phyloP scores from a whole-genome alignment of 2,113 vertebrate genomes.

The Trinectes maculatus region DNA sequence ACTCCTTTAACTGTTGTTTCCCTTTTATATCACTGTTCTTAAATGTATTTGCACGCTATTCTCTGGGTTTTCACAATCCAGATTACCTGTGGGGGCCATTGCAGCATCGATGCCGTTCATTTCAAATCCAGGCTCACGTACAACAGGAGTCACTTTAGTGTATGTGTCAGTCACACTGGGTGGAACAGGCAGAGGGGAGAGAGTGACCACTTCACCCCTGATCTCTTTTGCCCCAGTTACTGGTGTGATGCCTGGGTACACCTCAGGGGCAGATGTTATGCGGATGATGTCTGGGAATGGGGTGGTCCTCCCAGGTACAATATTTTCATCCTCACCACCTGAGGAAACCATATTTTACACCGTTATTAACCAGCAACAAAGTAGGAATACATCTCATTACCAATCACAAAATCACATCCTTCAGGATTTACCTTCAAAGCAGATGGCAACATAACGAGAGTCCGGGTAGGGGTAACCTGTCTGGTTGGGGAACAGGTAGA shows the following conservation, averaged over 20 bases:
- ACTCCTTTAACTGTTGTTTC: too few species aligned
- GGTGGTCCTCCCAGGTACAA: conserved; percentile 46
- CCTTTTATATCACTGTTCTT: neutral
- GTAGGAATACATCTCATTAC: neutral
- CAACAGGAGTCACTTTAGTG: conserved; percentile 24
- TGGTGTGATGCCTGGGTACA: conserved; percentile 69
- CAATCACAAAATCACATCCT: neutral
- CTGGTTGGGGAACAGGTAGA: conserved; percentile 92
- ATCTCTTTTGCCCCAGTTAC: conserved; percentile 73
- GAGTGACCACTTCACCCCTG: conserved; percentile 74
- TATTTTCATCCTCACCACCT: conserved; percentile 53
- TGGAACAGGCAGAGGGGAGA: conserved; percentile 70
- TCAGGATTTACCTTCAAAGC: conserved; percentile 85
- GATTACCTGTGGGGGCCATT: conserved; percentile 82
- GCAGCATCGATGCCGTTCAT: conserved; percentile 22
- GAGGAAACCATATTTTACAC: neutral
- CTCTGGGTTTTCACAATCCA: too few species aligned
- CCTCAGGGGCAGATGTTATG: conserved; percentile 71
- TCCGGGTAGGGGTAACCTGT: conserved; percentile 91
- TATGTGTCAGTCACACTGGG: conserved; percentile 40
- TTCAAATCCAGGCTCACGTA: conserved; percentile 4
- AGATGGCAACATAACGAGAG: conserved; percentile 91
- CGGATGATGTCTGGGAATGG: conserved; percentile 79
- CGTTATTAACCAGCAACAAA: neutral
- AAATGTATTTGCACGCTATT: too few species aligned